phyloP scores from a whole-genome alignment of 2,797 vertebrate genomes.

The Halcyon leucocephala region DNA sequence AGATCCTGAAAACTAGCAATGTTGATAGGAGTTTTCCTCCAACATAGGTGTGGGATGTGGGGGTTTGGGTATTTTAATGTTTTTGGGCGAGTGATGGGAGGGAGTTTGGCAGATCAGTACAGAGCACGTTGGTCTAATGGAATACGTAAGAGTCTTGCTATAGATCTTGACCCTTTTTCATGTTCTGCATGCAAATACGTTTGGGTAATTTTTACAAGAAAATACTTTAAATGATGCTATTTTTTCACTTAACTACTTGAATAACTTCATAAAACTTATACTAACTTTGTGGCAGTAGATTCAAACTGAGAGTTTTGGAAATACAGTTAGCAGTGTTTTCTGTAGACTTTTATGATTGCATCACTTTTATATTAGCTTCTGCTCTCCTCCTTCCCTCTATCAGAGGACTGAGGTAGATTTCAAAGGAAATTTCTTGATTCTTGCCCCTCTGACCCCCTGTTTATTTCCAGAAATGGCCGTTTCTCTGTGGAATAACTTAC shows the following conservation, averaged over 20 bases:
- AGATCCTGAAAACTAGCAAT: not conserved
- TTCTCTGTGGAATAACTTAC: conserved; percentile 63
- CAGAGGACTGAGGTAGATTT: not conserved
- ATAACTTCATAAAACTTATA: not conserved
- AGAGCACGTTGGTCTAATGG: not conserved
- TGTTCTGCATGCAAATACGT: not conserved
- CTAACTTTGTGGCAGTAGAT: not conserved
- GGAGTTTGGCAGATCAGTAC: not conserved
- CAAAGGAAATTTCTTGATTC: not conserved
- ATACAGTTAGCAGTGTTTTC: not conserved
- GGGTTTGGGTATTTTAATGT: not conserved
- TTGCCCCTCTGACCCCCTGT: not conserved
- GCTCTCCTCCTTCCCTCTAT: not conserved
- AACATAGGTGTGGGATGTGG: not conserved
- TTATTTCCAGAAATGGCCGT: conserved; percentile 76
- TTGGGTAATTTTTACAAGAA: not conserved
- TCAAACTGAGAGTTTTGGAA: not conserved
- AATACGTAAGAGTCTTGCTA: not conserved
- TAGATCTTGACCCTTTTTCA: not conserved
- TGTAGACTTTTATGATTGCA: not conserved
- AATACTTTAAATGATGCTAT: not conserved
- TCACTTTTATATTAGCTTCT: not conserved
- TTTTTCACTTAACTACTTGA: not conserved
- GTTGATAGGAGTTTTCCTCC: not conserved
- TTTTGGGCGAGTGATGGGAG: not conserved